phyloP scores from a whole-genome alignment of 2,797 vertebrate species.

The Bradypodion pumilum region DNA sequence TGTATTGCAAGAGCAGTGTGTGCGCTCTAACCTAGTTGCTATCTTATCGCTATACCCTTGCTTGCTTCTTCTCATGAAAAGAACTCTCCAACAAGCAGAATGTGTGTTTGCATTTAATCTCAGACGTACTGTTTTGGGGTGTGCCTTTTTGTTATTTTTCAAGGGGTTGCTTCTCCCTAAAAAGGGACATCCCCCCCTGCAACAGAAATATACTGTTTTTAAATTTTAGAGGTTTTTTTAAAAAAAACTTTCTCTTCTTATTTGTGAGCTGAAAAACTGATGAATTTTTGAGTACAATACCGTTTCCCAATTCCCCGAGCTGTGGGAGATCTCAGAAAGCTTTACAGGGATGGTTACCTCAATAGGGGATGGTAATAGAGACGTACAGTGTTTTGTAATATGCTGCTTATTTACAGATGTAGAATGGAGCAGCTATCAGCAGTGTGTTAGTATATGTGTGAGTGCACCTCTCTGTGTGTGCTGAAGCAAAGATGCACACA shows the following conservation, averaged over 20 bases:
- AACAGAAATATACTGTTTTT: not conserved
- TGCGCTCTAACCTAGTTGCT: conserved; percentile 49
- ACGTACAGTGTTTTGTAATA: not conserved
- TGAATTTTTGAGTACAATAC: not conserved
- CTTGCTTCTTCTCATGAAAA: conserved; percentile 53
- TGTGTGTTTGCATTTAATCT: not conserved
- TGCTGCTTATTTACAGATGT: not conserved
- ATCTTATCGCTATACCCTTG: conserved; percentile 46
- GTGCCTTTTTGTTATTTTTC: not conserved
- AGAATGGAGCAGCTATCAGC: not conserved
- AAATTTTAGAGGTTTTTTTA: not conserved
- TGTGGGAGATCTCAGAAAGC: not conserved
- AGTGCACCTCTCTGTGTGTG: not conserved
- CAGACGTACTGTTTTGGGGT: not conserved
- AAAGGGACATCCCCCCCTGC: not conserved
- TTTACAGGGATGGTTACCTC: not conserved
- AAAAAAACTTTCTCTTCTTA: not conserved
- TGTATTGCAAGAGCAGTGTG: conserved; percentile 28
- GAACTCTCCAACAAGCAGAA: conserved; percentile 34
- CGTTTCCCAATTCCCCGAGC: not conserved
- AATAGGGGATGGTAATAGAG: not conserved
- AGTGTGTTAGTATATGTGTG: not conserved
- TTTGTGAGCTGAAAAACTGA: not conserved
- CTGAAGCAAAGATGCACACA: not conserved
- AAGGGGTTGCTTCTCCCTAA: not conserved